phyloP scores from a whole-genome alignment of 2,797 vertebrate genomes.

The Acomys russatus region DNA sequence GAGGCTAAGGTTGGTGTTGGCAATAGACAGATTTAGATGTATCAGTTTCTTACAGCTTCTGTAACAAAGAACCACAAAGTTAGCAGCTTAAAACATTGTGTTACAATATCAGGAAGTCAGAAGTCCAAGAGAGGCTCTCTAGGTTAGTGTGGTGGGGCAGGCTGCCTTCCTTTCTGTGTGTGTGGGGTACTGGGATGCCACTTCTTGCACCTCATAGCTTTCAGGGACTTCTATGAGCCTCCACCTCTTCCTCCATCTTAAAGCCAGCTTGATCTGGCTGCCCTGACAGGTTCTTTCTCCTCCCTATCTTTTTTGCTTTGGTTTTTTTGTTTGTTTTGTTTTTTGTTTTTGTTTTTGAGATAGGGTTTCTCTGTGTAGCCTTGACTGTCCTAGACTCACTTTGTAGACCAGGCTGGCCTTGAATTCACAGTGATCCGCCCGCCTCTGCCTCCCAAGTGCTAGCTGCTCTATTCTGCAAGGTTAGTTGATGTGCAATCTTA shows the following conservation, averaged over 20 bases:
- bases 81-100: neutral
- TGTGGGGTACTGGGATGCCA: neutral
- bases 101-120: constrained; percentile 33
- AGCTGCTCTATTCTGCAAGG: neutral
- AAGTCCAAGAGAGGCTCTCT: neutral
- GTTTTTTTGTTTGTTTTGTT: too few relatives aligned
- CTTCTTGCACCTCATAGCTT: neutral
- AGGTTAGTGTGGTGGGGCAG: neutral
- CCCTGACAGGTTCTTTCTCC: neutral
- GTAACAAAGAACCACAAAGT: constrained; percentile 32
- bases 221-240: neutral
- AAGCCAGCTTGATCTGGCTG: neutral
- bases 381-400: too few relatives aligned
- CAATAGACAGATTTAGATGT: neutral
- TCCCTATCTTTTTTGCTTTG: neutral
- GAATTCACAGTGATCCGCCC: too few relatives aligned
- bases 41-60: constrained; percentile 58
- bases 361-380: too few relatives aligned
- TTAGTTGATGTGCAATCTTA: neutral
- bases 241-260: neutral
- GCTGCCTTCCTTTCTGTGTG: neutral
- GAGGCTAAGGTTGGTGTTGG: neutral
- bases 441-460: neutral
- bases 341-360: too few relatives aligned
- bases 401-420: too few relatives aligned